Evolutionary conservation across 1,140 invertebrate species (phyloP).

Genomic region (Drosophila setifemur): DNA sequence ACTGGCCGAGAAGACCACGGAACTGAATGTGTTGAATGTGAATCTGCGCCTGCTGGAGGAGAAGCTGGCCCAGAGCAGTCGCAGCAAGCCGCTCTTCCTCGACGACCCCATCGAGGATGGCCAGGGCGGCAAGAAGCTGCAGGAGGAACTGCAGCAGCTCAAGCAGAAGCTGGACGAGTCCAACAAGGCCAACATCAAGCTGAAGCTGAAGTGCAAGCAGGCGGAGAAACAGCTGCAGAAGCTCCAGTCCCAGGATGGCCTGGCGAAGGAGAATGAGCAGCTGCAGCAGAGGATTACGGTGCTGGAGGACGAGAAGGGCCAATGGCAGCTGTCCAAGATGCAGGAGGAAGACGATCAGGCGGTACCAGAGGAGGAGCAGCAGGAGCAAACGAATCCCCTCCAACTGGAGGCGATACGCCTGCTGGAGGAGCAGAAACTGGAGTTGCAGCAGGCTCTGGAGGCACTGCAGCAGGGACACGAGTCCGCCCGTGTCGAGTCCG

Average conservation of each 20-base stretch:
- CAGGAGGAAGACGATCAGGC: constrained; percentile 33
- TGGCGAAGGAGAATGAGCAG: constrained; percentile 85
- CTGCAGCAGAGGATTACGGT: constrained; percentile 91
- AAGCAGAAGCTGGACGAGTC: constrained; percentile 88
- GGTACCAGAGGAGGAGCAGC: neutral
- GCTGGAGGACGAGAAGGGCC: constrained; percentile 95
- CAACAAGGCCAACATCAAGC: constrained; percentile 92
- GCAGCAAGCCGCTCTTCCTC: constrained; percentile 78
- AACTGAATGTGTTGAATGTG: constrained; percentile 82
- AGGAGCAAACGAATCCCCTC: neutral
- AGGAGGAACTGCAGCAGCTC: constrained; percentile 85
- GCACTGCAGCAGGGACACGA: constrained; percentile 52
- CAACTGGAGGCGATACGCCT: constrained; percentile 67
- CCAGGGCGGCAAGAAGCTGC: constrained; percentile 88
- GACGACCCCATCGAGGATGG: constrained; percentile 27
- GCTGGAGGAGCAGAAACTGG: constrained; percentile 72
- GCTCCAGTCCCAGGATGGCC: constrained; percentile 88
- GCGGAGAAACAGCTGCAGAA: constrained; percentile 91
- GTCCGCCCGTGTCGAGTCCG: constrained; percentile 85
- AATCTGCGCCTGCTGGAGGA: constrained; percentile 84
- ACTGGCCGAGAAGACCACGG: constrained; percentile 83
- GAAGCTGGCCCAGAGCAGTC: constrained; percentile 81
- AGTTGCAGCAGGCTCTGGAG: constrained; percentile 57
- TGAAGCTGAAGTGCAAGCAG: constrained; percentile 92
- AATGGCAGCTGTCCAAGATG: constrained; percentile 87